Base-by-base conservation (phyloP, 2,113 vertebrate genomes). In the Cettia cetti region DNA sequence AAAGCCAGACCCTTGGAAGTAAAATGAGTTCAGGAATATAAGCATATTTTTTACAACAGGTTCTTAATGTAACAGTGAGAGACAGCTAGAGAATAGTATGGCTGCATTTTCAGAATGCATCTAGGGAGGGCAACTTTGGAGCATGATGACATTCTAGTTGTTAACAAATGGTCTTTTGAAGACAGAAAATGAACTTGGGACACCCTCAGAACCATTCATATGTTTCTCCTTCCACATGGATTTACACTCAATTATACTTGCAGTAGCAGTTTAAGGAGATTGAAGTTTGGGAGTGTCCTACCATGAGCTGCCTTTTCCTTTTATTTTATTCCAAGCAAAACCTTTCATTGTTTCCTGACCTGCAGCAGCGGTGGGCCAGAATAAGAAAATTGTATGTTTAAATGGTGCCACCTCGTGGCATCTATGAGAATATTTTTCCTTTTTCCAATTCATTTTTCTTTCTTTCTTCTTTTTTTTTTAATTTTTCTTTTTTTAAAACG, bases 351-450 rank as follows among this genome's bases (percentile, higher is more conserved):
- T 37, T 70, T 39, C 33, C 37, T 9, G 37, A 35, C 1, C 9
- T 23, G 31, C 65, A 35, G 64, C 24, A 15, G 40, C 3, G 0
- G 2, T 1, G 40, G 35, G 9, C 21, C 30, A 9, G 59, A 22
- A 13, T 6, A 30, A 21, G 47, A 11, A 11, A 16, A 10, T 88
- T 80, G 11, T 5, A 30, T 52, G 96, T 96, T 94, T 91, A 86
- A 82, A 86, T 2, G 75, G 15, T 60, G 97, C 97, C 98, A 96
- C 87, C 98, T 96, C 57, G 97, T 98, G 98, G 97, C 57, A 12
- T 13, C 1, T 7, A 0, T 12, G 7, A 22, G 33, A 91, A 75
- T 33, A 33, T 31, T 33, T 44, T 45, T 42, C 11, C 8, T n/a
- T n/a, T 45, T 65, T 27, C 30, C 6, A 4, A 2, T 19, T 18